Evolutionary conservation across 2,113 vertebrate species (phyloP), one percentile per base, ranked within the genome.

Genomic region (Catagonus wagneri): DNA sequence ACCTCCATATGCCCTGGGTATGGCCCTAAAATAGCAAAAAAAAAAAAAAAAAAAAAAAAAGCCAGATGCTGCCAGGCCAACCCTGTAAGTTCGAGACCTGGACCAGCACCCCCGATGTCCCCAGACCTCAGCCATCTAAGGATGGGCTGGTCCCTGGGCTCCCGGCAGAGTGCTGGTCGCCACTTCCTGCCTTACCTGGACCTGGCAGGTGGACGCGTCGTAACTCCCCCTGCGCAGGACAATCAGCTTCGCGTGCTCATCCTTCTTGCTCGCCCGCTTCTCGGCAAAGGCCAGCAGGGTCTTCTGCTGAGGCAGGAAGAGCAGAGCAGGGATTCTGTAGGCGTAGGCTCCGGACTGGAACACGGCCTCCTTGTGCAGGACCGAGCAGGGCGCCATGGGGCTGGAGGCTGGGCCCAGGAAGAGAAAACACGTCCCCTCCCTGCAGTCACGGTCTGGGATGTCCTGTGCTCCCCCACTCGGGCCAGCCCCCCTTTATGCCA

Each of bases 311-410:
- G 96, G 97, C 96, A 98, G 96, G 95, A 98, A 98, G 80, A 99
- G 98, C 96, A 98, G 98, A 7, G 98, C 98, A 0, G 98, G 98
- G 69, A 98, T 98, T 6, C 98, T 97, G 50, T 98, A 98, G 94
- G 65, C 50, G 16, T 94, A 94, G 10, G 44, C n/a, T 0, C 96
- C 36, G 0, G 95, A 94, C 63, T 1, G 94, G 97, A 98, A 98
- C n/a, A 98, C 15, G 0, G 3, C 92, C 9, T 98, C 95, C 69
- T 94, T 98, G 95, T 96, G 88, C 66, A 98, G 72, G 88, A 96
- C 56, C 0, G 97, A 97, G 71, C 94, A 69, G 0, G 96, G 76
- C 2, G 96, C 96, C 98, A 98, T 98, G 1, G 10, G 25, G 32
- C 97, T 97, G 39, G 13, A 25, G 84, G 39, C 78, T 8, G 4